These are phyloP conservation scores for Brachypterus glaber DNA, from an alignment of 2,888 invertebrate species.

Conservation along the genomic window DNA sequence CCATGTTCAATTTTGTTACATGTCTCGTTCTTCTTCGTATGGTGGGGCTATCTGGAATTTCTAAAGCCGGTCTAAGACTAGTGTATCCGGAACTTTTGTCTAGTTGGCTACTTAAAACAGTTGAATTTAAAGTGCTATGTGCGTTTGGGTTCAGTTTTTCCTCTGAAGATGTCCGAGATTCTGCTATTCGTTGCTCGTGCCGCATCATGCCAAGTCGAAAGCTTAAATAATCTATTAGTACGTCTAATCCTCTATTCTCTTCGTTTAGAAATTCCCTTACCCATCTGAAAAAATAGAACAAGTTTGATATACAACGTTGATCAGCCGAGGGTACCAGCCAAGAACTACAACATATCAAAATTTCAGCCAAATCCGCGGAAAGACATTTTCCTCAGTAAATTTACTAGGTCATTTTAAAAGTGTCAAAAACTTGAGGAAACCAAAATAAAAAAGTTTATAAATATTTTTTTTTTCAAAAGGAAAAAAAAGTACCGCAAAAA, in stretches of 20 bases:
- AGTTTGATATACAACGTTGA: constrained; percentile 6
- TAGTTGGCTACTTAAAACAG: constrained; percentile 26
- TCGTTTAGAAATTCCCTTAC: constrained; percentile 96
- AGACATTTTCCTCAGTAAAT: no score
- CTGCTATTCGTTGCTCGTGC: constrained; percentile 74
- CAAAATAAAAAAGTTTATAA: no score
- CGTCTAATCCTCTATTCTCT: constrained; percentile 91
- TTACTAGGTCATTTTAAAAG: no score
- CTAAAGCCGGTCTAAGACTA: constrained; percentile 47
- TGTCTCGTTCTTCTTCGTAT: constrained; percentile 70
- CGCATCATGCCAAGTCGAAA: constrained; percentile 91
- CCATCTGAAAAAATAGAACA: constrained; percentile 61
- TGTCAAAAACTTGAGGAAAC: no score
- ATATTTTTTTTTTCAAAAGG: no score
- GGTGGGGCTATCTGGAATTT: constrained; percentile 56
- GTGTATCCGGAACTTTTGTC: constrained; percentile 29
- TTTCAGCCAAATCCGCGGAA: no score
- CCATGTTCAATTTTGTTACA: constrained; percentile 85
- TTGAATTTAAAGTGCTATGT: constrained; percentile 30
- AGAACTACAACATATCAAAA: no score
- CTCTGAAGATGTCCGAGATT: constrained; percentile 65
- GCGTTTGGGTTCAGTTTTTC: constrained; percentile 55
- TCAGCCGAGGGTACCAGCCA: no score
- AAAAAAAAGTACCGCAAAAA: no score
- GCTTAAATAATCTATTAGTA: constrained; percentile 94